phyloP scores from a whole-genome alignment of 2,888 invertebrate genomes.

The Gortyna flavago region DNA sequence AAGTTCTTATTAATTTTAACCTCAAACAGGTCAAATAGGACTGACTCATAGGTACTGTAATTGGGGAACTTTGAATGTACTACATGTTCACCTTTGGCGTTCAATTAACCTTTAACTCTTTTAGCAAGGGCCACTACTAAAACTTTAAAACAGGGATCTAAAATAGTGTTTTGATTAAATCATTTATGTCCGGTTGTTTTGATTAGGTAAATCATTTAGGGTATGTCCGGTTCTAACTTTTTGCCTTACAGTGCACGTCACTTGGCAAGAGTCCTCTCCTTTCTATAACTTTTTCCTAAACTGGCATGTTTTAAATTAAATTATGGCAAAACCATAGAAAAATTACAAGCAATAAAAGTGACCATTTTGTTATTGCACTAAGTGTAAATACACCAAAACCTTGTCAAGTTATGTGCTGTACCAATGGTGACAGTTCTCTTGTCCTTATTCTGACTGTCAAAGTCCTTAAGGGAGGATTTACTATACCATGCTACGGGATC shows the following conservation, averaged over 20 bases:
- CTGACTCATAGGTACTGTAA: conserved; percentile 13
- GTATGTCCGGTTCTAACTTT: too few species aligned
- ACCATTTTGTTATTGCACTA: too few species aligned
- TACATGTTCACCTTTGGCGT: conserved; percentile 26
- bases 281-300: too few species aligned
- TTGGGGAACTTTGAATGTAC: conserved; percentile 35
- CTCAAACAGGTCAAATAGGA: conserved; percentile 21
- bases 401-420: too few species aligned
- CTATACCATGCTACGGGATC: background rate
- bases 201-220: too few species aligned
- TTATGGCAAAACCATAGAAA: too few species aligned
- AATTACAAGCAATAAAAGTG: too few species aligned
- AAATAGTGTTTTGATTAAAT: conserved; percentile 31
- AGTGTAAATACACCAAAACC: too few species aligned
- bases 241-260: too few species aligned
- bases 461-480: background rate
- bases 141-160: conserved; percentile 1
- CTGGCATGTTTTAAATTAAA: too few species aligned
- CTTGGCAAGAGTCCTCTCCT: too few species aligned
- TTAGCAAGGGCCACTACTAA: conserved; percentile 7
- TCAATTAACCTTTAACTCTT: conserved; percentile 41
- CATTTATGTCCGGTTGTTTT: conserved; percentile 3
- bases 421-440: background rate
- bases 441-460: background rate
- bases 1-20: conserved; percentile 32